phyloP scores from a whole-genome alignment of 2,113 vertebrate genomes.

The Sciurus niger region DNA sequence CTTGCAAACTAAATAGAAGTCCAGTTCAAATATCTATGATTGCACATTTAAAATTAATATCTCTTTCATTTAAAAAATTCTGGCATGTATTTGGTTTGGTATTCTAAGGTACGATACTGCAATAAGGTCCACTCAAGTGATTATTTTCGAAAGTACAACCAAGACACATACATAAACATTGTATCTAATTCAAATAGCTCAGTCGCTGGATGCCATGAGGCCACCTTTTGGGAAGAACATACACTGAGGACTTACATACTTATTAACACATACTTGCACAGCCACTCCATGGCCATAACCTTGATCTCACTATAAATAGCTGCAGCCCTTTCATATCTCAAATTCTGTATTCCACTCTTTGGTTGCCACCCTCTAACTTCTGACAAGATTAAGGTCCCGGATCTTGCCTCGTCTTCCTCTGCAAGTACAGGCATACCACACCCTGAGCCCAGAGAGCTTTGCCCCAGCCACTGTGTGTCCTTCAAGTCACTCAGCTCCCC shows the following conservation, averaged over 20 bases:
- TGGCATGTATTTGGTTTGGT: background rate
- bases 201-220: background rate
- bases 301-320: background rate
- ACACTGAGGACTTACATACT: background rate
- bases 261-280: background rate
- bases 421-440: background rate
- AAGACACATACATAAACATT: background rate
- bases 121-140: background rate
- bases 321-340: background rate
- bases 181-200: background rate
- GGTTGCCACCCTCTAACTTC: background rate
- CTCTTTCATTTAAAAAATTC: background rate
- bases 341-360: background rate
- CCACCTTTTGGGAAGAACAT: background rate
- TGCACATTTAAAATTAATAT: slow-evolving; percentile 28
- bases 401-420: background rate
- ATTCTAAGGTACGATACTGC: background rate
- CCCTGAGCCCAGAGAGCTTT: background rate
- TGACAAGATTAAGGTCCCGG: background rate
- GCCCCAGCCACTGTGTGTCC: background rate
- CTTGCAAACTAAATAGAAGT: background rate
- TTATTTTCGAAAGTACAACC: background rate
- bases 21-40: background rate
- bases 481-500: background rate
- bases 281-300: background rate